Evolutionary conservation across 2,888 invertebrate genomes (phyloP), one percentile per base, ranked within the genome.

Genomic region (Candidula unifasciata): DNA sequence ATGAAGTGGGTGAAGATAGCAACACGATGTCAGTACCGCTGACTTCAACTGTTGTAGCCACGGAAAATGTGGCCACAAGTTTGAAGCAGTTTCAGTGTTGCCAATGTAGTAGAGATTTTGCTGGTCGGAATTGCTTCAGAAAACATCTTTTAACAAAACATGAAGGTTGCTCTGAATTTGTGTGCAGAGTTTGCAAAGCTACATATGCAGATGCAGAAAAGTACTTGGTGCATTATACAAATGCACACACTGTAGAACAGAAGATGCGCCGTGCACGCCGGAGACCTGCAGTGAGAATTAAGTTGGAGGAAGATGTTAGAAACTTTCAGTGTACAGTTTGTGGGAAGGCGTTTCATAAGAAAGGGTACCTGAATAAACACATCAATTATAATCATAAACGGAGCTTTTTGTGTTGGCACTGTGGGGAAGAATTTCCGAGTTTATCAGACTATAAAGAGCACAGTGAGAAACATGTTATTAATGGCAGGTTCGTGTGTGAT

Each of bases 391-490:
- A 60, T 33, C 77, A 78, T 78, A 33, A 60, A 30, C 35, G 60
- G 35, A 78, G 33, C 69, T 82, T 60, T 76, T 27, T 76, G 21
- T 82, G 82, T n/a, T 82, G 82, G 82, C 37, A 77, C 24, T 82
- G 82, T 33, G 82, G 64, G 21, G 82, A 82, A 10, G 66, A 44
- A 27, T 52, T 76, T 30, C 64, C 54, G 18, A 76, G 44, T 44
- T 44, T 82, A 24, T 44, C 76, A 27, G 76, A 82, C 0, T 82
- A 82, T 33, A 82, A 66, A 33, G 37, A 52, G 21, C 82, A 82
- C 68, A 37, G 76, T 82, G 76, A 73, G 3, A 82, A 71, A 33
- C 82, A 82, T 68, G 52, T 52, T 16, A 76, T 73, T 30, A 73
- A 68, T 24, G 60, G 82, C 18, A 73, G 27, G 30, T 82, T 76